Base-by-base conservation (phyloP, 2,888 invertebrate genomes). In the Vanessa cardui region DNA sequence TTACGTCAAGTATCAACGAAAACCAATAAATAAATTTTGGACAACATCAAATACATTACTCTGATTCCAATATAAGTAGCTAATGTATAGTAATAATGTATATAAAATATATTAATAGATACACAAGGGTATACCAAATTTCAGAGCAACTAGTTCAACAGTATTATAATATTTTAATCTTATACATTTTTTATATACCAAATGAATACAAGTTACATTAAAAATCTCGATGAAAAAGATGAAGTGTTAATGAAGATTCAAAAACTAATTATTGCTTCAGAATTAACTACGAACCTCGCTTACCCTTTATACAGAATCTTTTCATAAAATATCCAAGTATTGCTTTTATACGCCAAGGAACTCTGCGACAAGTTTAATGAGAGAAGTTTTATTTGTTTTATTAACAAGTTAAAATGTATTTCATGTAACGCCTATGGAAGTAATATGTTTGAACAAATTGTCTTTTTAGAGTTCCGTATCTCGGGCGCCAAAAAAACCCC, bases 211-310 rank as follows among this genome's bases (percentile, higher is more conserved):
- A 20, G 20, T 26, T 15, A 50, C 15, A 50, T 50, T 15, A 50
- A 50, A 21, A 50, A 9, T 21, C 15, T 21, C 50, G 21, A 26
- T 50, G 15, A 50, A 50, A 50, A 50, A 2, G 39, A 39, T 12
- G 9, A 15, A 9, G 15, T 15, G 21, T 21, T 50, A 15, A 50
- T 50, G 50, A 50, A 50, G 50, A 26, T 50, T 54, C 54, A 31
- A 54, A 52, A 31, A 54, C 31, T 54, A 31, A 33, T 54, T 54
- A 33, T 54, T 54, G n/a, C 26, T 31, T 54, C n/a, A 31, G 31
- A 54, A 52, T 52, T 12, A 52, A 33, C 16, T 31, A n/a, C 16
- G 16, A 20, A 16, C 8, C 31, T 54, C 33, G 33, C 31, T 54
- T 3, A 54, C 54, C 16, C 31, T 54, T 54, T 52, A 16, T 16